Evolutionary conservation across 2,113 vertebrate species (phyloP).

Genomic region (Prietella phreatophila): DNA sequence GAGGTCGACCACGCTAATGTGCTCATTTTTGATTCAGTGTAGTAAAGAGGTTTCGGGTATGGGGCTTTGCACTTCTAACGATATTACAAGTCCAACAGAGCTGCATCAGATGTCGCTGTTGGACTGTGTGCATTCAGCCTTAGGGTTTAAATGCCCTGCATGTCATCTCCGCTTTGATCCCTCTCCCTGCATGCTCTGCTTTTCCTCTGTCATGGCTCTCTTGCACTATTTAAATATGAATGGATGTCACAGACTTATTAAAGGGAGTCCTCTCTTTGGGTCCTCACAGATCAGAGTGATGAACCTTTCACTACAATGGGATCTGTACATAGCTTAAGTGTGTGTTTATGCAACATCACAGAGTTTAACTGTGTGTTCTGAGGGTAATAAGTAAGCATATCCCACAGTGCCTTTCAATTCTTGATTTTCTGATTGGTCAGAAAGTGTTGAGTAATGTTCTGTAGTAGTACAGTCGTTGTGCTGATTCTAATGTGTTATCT

Average conservation of each 20-base stretch:
- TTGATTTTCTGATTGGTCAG: background rate
- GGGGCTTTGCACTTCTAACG: constrained; percentile 31
- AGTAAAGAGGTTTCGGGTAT: background rate
- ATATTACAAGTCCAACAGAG: constrained; percentile 39
- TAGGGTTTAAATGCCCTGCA: constrained; percentile 83
- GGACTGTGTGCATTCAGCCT: constrained; percentile 76
- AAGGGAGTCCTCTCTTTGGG: constrained; percentile 67
- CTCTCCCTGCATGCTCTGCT: constrained; percentile 67
- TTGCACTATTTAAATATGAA: constrained; percentile 69
- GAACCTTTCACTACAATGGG: background rate
- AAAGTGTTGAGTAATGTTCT: background rate
- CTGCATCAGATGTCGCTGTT: constrained; percentile 61
- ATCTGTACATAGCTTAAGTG: background rate
- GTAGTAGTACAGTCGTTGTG: background rate
- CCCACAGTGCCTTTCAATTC: background rate
- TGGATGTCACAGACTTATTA: constrained; percentile 63
- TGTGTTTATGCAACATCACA: background rate
- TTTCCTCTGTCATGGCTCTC: constrained; percentile 67
- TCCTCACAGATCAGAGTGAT: constrained; percentile 4
- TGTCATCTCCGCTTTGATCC: constrained; percentile 59
- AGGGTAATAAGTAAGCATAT: background rate
- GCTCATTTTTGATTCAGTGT: background rate
- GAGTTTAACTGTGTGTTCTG: background rate
- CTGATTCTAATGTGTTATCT: background rate
- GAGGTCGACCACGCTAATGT: background rate